Base-by-base conservation (phyloP, 2,797 vertebrate species). In the Nothura maculosa region DNA sequence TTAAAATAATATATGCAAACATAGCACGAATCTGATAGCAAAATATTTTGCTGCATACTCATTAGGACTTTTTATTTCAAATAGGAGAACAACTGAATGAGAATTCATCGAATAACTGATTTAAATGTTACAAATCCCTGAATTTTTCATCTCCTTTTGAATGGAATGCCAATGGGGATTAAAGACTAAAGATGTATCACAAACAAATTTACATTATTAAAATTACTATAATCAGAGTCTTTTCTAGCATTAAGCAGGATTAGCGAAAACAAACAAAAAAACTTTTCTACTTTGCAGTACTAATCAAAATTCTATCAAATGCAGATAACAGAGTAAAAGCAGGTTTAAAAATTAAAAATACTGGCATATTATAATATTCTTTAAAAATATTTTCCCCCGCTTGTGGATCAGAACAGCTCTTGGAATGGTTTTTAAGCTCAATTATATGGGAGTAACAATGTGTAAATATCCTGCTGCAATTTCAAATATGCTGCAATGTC, bases 151-250 rank as follows among this genome's bases (percentile, higher is more conserved):
- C 94, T 93, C 85, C 83, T 67, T 92, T 92, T 85, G 89, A 96
- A 96, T 8, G 58, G 92, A 94, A 97, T 61, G 83, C 93, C 89
- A 77, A 93, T 97, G 97, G 95, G 80, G 96, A 98, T 97, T 97
- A 97, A 85, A 93, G 95, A 84, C 81, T 95, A 80, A 83, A 95
- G 87, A 95, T 92, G 52, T 89, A 96, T 94, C 96, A 95, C 86
- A 96, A 95, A 94, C 90, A 95, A 98, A 97, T 96, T 97, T 95
- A 93, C 97, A 92, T 94, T 97, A 97, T 84, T 81, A 95, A 96
- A 97, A 97, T 96, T 93, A 95, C 94, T 97, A 92, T 95, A 94
- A 97, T 96, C 97, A 92, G 89, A 90, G 88, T 87, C 57, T 96
- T 95, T 79, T 90, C 64, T 47, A 89, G 92, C 93, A 91, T 94